Evolutionary conservation across 2,888 invertebrate species (phyloP).

Genomic region (Latheticus oryzae): DNA sequence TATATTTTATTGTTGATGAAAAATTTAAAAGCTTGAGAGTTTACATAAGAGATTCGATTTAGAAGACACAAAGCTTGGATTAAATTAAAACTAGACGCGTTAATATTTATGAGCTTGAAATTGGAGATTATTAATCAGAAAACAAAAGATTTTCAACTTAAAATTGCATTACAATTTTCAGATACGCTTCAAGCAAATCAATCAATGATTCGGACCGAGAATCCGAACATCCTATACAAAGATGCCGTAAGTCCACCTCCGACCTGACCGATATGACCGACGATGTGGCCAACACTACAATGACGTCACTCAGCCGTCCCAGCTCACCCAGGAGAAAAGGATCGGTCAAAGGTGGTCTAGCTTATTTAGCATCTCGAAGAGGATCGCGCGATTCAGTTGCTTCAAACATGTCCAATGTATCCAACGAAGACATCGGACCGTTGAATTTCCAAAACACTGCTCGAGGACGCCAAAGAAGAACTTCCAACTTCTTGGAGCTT

Average conservation of each 20-base stretch:
- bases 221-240: constrained; percentile 62
- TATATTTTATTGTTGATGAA: too few relatives aligned
- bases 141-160: too few relatives aligned
- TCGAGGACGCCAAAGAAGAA: constrained; percentile 81
- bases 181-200: constrained; percentile 60
- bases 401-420: constrained; percentile 77
- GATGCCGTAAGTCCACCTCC: constrained; percentile 81
- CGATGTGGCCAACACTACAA: constrained; percentile 69
- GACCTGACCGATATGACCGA: constrained; percentile 76
- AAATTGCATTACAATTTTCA: too few relatives aligned
- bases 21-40: too few relatives aligned
- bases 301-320: constrained; percentile 72
- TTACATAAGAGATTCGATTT: too few relatives aligned
- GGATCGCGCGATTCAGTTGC: constrained; percentile 79
- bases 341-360: constrained; percentile 76
- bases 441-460: constrained; percentile 83
- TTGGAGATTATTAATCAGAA: too few relatives aligned
- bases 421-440: constrained; percentile 85
- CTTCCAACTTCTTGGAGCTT: constrained; percentile 87
- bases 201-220: constrained; percentile 64
- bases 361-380: constrained; percentile 86
- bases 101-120: too few relatives aligned
- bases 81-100: background rate
- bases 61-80: background rate
- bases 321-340: constrained; percentile 78